Base-by-base conservation (phyloP, 2,888 invertebrate species). In the Anthoptus insignis region DNA sequence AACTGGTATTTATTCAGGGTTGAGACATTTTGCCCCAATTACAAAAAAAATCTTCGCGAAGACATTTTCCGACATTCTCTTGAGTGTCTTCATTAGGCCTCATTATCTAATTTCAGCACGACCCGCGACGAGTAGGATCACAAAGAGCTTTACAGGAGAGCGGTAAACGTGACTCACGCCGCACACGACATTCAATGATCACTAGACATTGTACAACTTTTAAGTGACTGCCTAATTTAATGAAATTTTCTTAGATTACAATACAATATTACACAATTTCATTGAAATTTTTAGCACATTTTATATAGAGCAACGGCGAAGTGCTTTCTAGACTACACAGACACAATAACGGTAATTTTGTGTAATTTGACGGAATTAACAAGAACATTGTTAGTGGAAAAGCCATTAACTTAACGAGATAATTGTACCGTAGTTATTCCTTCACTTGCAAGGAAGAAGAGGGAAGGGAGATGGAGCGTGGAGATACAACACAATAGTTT, bases 341-440 rank as follows among this genome's bases (percentile, higher is more conserved):
- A 19, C 39, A 39, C 19, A 42, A 42, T 19, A 22, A 45, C 45
- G 21, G 45, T 9, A 45, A 45, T 45, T 45, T 45, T 45, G 45
- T 45, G 24, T 27, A 27, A 49, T 49, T 49, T 14, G 27, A 27
- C 27, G 45, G 45, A 49, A 49, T 49, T 13, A 45, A 27, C 24
- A 16, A 27, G 14, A 49, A 14, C 49, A 16, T 27, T 24, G 49
- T 27, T 27, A 24, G 49, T 49, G 49, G 27, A 49, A 27, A 45
- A 13, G 6, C 49, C 13, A 49, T 27, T 49, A 49, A 49, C 49
- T 49, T 49, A 27, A 49, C 49, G 27, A 49, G 49, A 49, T 49
- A 49, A 49, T 49, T 27, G 49, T 27, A 14, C 49, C 14, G 27
- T 45, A 22, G 45, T 45, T 45, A 13, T 13, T 22, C 45, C 21